phyloP scores from a whole-genome alignment of 2,888 invertebrate species.

The Agrochola circellaris region DNA sequence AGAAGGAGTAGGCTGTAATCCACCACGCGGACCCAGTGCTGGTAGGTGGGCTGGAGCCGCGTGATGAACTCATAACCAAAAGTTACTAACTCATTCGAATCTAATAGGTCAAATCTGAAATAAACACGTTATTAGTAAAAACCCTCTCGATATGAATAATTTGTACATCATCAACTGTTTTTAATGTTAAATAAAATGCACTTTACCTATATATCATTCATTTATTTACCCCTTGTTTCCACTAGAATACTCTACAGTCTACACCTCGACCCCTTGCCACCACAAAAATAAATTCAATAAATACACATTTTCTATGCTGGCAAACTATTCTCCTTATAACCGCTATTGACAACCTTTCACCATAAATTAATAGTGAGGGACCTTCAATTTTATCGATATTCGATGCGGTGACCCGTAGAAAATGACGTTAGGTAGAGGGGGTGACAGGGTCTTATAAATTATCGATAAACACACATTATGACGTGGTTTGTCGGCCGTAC shows the following conservation, averaged over 20 bases:
- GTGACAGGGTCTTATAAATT: conserved; percentile 39
- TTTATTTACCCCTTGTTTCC: background rate
- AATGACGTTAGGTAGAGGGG: conserved; percentile 32
- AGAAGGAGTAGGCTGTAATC: no score
- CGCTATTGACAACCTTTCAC: conserved; percentile 22
- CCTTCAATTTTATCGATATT: conserved; percentile 33
- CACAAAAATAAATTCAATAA: conserved; percentile 25
- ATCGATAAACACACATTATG: conserved; percentile 39
- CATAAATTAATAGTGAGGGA: conserved; percentile 48
- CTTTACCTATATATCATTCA: background rate
- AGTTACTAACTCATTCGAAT: no score
- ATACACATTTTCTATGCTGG: conserved; percentile 19
- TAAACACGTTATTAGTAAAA: no score
- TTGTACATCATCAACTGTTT: no score
- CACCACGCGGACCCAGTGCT: no score
- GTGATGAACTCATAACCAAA: no score
- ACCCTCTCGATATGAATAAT: no score
- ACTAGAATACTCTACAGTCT: background rate
- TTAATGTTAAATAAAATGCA: no score
- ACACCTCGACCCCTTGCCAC: background rate
- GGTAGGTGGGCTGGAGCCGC: no score
- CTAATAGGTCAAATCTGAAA: no score
- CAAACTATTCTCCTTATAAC: conserved; percentile 15
- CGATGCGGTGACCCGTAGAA: conserved; percentile 42
- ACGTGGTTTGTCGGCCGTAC: background rate